Evolutionary conservation across 2,113 vertebrate species (phyloP).

Genomic region (Cyanocitta stelleri): DNA sequence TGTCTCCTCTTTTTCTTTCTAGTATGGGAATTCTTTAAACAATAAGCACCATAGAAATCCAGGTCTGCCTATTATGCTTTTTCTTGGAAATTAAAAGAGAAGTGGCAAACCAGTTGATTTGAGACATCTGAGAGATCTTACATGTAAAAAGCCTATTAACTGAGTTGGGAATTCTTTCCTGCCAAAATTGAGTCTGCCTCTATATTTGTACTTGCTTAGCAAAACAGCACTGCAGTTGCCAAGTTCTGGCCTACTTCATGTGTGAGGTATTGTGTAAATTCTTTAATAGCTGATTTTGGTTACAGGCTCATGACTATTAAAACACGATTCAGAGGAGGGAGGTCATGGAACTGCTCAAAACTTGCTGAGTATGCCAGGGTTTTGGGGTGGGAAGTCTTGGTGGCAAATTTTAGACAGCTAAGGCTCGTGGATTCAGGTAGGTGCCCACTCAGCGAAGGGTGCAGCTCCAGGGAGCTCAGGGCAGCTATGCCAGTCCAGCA

Average conservation of each 20-base stretch:
- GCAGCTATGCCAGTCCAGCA: neutral
- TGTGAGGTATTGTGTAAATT: conserved; percentile 54
- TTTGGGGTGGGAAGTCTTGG: neutral
- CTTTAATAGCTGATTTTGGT: conserved; percentile 39
- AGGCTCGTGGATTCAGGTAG: neutral
- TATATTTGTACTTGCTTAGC: conserved; percentile 47
- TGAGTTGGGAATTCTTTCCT: conserved; percentile 23
- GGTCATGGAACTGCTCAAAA: neutral
- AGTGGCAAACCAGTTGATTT: neutral
- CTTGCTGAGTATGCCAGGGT: neutral
- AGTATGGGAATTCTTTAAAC: neutral
- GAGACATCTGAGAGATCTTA: neutral
- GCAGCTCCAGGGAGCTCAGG: neutral
- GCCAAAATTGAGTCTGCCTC: conserved; percentile 19
- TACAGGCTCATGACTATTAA: conserved; percentile 1
- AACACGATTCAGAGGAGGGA: neutral
- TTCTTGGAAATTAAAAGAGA: neutral
- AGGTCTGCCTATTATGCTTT: neutral
- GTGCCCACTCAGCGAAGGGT: neutral
- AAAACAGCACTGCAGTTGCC: neutral
- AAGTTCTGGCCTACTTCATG: conserved; percentile 16
- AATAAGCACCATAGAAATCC: neutral
- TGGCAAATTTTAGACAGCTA: neutral
- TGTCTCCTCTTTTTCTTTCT: neutral
- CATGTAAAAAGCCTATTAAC: neutral